Evolutionary conservation across 2,113 vertebrate species (phyloP), one percentile per base, ranked within the genome.

Genomic region (Hoplias malabaricus): DNA sequence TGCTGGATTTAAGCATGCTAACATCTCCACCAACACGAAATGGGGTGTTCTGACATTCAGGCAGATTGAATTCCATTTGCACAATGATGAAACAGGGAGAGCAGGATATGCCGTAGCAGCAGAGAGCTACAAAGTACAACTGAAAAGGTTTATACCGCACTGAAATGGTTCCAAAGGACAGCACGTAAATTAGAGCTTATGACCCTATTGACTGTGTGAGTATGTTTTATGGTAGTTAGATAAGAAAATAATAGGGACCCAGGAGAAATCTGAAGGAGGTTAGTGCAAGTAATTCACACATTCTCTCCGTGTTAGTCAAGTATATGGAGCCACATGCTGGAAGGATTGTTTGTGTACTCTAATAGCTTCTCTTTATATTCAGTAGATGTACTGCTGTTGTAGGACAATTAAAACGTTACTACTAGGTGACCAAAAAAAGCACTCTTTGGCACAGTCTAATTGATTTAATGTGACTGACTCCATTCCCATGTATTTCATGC

Each of bases 381-480:
- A 25, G 23, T n/a, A 50, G 61, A 76, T 46, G 65, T 42, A 46
- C 69, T 62, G 56, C 25, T 73, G 59, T 63, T 69, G 36, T 67
- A 43, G 63, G 33, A 34, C 50, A 50, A 74, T 40, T 43, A 27
- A 62, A 67, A 69, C 36, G 43, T 72, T 63, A 66, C 59, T 53
- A 31, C 36, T 36, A 29, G 59, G 56, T 61, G 75, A 74, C 46
- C 25, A 69, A 16, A 50, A 78, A n/a, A 63, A 69, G 34, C 29
- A 10, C 36, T 42, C 46, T 34, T 8, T 54, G 13, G 13, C 23
- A 70, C 70, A 2, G 33, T 25, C 56, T 82, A 74, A 78, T 78
- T 78, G 75, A 82, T 70, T 74, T 75, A 42, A 69, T 69, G 54
- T 62, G 56, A 42, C 66, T 74, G 36, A 75, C 65, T 59, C 38